phyloP scores from a whole-genome alignment of 2,888 invertebrate species.

The Oscheius sp. region DNA sequence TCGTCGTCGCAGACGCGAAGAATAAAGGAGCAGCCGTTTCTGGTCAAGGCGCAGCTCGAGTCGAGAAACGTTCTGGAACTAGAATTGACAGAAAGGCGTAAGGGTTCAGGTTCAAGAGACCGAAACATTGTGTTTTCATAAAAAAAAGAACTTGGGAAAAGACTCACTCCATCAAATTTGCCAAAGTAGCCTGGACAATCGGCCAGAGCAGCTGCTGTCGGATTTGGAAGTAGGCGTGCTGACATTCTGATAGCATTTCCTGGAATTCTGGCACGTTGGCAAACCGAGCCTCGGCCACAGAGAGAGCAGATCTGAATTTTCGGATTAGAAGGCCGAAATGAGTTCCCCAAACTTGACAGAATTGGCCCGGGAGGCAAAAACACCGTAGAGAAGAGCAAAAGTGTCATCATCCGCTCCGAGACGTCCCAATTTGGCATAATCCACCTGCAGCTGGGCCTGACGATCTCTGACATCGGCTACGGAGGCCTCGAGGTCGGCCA shows the following conservation, averaged over 20 bases:
- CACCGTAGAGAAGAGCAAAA: conserved; percentile 69
- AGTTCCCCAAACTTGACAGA: conserved; percentile 58
- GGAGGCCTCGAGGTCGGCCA: conserved; percentile 65
- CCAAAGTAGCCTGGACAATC: conserved; percentile 66
- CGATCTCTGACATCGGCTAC: conserved; percentile 62
- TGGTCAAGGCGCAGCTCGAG: conserved; percentile 74
- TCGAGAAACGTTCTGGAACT: conserved; percentile 57
- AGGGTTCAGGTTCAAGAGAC: neutral
- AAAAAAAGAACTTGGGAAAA: neutral
- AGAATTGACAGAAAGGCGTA: neutral
- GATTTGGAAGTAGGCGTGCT: conserved; percentile 68
- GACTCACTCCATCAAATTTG: conserved; percentile 52
- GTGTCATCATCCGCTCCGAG: conserved; percentile 68
- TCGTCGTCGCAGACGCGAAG: conserved; percentile 95
- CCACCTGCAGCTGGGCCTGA: conserved; percentile 53
- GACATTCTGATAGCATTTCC: conserved; percentile 69
- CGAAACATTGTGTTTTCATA: neutral
- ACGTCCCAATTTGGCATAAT: conserved; percentile 55
- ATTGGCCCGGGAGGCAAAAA: conserved; percentile 69
- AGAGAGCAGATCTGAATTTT: conserved; percentile 61
- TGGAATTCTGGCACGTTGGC: conserved; percentile 66
- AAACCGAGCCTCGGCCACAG: conserved; percentile 68
- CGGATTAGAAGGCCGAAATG: conserved; percentile 1
- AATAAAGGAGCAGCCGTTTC: conserved; percentile 89
- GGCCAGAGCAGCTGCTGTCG: conserved; percentile 65